A percentile compares a stretch with the other conserved stretches of the same genome.
phyloP scores from a whole-genome alignment of 2,113 vertebrate genomes.

The Albula goreensis region DNA sequence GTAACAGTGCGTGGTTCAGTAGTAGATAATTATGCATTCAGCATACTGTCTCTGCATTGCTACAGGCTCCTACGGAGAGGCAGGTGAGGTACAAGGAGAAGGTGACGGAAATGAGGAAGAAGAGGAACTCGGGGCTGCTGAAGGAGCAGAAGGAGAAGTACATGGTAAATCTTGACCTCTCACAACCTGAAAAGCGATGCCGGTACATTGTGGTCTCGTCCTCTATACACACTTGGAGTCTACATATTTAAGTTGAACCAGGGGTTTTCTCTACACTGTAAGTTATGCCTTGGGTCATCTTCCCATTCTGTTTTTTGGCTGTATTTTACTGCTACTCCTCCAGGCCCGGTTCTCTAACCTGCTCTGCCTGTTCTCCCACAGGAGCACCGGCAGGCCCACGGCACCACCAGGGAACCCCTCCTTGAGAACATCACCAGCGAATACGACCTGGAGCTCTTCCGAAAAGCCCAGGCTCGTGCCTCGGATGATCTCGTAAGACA shows the following conservation, averaged over 20 bases:
- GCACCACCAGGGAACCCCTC: slow-evolving; percentile 88
- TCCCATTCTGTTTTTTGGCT: no score
- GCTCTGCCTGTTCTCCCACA: slow-evolving; percentile 45
- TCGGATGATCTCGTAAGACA: slow-evolving; percentile 95
- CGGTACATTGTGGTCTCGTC: no score
- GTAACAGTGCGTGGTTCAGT: no score
- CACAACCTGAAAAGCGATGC: no score
- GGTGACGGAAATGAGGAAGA: slow-evolving; percentile 93
- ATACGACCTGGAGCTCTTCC: slow-evolving; percentile 96
- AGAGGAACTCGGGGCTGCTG: slow-evolving; percentile 85
- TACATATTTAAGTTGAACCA: no score
- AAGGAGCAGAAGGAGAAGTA: slow-evolving; percentile 99
- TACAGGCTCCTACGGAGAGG: slow-evolving; percentile 86
- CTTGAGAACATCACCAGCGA: slow-evolving; percentile 97
- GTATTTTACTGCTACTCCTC: no score
- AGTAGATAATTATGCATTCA: no score
- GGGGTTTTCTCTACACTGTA: no score
- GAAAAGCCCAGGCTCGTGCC: slow-evolving; percentile 92
- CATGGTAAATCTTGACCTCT: slow-evolving; percentile 71
- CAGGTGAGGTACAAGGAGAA: slow-evolving; percentile 96
- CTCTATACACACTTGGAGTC: no score
- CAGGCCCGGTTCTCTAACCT: no score
- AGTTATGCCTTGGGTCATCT: no score
- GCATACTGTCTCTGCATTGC: neutral
- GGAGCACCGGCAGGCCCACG: slow-evolving; percentile 92